phyloP scores from a whole-genome alignment of 2,113 vertebrate species.

The Callospermophilus lateralis region DNA sequence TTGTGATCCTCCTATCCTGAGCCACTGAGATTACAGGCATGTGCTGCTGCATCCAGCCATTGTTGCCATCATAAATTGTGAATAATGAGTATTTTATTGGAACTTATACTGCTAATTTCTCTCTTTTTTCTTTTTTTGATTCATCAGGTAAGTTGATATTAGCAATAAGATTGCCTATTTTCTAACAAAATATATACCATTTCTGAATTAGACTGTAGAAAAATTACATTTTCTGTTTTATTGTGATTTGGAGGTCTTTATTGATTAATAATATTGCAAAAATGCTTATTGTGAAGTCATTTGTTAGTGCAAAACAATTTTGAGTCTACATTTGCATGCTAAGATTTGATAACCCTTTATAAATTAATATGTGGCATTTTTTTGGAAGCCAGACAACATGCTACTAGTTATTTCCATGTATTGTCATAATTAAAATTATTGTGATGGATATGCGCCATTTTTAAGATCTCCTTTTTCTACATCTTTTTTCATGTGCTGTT shows the following conservation, averaged over 20 bases:
- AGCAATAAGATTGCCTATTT: neutral
- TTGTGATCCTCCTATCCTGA: no score
- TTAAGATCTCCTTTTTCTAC: neutral
- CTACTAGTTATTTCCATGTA: neutral
- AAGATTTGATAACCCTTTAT: neutral
- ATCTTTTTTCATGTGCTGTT: neutral
- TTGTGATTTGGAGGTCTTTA: neutral
- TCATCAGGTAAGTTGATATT: neutral
- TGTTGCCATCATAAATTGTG: neutral
- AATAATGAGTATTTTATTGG: neutral
- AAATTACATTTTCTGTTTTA: conserved; percentile 16
- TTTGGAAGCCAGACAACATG: neutral
- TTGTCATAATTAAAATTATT: neutral
- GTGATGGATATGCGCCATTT: neutral
- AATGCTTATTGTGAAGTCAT: neutral
- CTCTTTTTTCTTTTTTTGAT: neutral
- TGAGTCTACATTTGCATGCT: neutral
- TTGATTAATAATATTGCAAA: neutral
- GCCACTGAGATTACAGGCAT: no score
- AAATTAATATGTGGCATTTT: neutral
- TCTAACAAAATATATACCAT: neutral
- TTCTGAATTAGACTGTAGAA: neutral
- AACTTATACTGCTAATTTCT: neutral
- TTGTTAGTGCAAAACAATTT: neutral
- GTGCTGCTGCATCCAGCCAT: no score